Base-by-base conservation (phyloP, 2,888 invertebrate genomes). In the Dicranocentrus wangi region DNA sequence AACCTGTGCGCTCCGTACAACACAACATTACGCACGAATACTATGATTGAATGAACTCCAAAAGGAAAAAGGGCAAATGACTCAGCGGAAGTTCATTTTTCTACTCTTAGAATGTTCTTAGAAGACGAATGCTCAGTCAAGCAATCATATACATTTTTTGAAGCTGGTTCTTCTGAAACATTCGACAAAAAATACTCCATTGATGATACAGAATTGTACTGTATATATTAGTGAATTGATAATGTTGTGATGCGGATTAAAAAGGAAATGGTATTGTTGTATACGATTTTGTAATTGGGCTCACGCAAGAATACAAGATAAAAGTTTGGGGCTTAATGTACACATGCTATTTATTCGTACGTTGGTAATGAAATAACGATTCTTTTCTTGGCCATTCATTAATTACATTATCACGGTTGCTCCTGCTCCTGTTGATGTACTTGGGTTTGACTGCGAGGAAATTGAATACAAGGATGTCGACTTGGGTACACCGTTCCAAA, bases 361-460 rank as follows among this genome's bases (percentile, higher is more conserved):
- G 13, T 39, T 39, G 5, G 39, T 39, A 13, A 39, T 8, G 39
- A 8, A 39, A 39, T 39, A 13, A 39, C 32, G n/a, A n/a, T n/a
- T n/a, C n/a, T n/a, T n/a, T n/a, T n/a, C n/a, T n/a, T 76, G 76
- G 76, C 68, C 76, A 66, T 43, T 76, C 76, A 75, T 28, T 76
- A 76, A 76, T 76, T 76, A 76, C 68, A 76, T 76, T 76, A 76
- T 76, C 76, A 76, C 76, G 65, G 72, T 32, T 65, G 21, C 21
- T 42, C 21, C 21, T 28, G 55, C 76, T 76, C 55, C 68, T 75
- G 65, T 65, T 19, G n/a, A n/a, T n/a, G n/a, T n/a, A n/a, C n/a
- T n/a, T n/a, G n/a, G n/a, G n/a, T n/a, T n/a, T n/a, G n/a, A n/a
- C n/a, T n/a, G n/a, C n/a, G n/a, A n/a, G n/a, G n/a, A n/a, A n/a